Base-by-base conservation (phyloP, 1,140 invertebrate species). In the Drosophila ohnishii region DNA sequence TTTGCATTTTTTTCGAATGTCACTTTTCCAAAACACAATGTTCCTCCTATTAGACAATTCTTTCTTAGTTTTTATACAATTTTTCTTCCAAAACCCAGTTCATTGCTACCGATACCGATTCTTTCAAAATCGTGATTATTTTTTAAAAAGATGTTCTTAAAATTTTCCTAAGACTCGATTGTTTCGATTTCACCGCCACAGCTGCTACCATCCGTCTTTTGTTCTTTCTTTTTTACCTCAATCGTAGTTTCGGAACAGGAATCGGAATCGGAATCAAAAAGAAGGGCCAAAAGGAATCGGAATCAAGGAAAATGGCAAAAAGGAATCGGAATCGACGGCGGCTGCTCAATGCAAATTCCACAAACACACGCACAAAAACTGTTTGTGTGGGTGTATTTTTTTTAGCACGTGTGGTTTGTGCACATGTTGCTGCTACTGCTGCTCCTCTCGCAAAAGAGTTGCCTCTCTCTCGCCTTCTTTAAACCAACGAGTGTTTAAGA, bases 351-450 rank as follows among this genome's bases (percentile, higher is more conserved):
- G 84, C 84, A 88, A 87, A 87, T 87, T 89, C 80, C 80, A 84
- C 76, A 81, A 78, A 74, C 72, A 76, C 58, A 50, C 22, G 25
- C 32, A 48, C 37, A 16, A 45, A 66, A 50, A 25, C 6, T 51
- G 37, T 66, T 61, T 79, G 50, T 71, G 77, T 77, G 73, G 75
- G 61, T 81, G 56, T 51, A 53, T 81, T 85, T 87, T 89, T 82
- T 90, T 89, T 84, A 90, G 87, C 87, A 90, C 87, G 87, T 90
- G 87, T 90, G 87, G 87, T 88, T 90, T 87, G 87, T 90, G 87
- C 87, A 90, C 87, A 90, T 90, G 87, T 90, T 90, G 87, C 87
- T 90, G 80, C 67, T 19, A 19, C 19, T 72, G 28, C 47, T 61
- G 13, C n/a, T 50, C 9, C 62, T 69, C 74, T 65, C 62, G 50